Evolutionary conservation across 2,888 invertebrate species (phyloP), one percentile per base, ranked within the genome.

Genomic region (Brenthis hecate): DNA sequence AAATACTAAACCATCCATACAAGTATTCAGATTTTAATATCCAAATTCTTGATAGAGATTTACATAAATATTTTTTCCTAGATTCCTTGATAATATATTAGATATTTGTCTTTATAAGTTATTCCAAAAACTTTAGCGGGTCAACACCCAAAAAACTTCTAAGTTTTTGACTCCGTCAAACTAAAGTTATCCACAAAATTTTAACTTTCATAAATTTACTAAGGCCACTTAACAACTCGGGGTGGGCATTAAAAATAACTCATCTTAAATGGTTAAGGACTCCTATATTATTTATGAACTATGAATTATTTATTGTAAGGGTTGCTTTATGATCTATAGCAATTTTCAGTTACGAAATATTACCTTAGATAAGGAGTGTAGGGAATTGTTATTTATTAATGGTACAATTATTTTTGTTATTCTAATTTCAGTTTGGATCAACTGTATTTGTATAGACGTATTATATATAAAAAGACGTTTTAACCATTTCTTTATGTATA

Each of bases 171-270:
- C 36, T 23, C 72, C 13, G 50, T 61, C 58, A 66, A 36, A 48
- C 36, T 51, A 57, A 55, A 48, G 32, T 60, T 66, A 28, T 28
- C 53, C 61, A 66, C 66, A 72, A 73, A 76, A 75, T 74, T 74
- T 76, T 72, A 72, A 75, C 73, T 73, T 75, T 73, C 74, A 75
- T 74, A 72, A 76, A 76, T 77, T 78, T 73, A 69, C 72, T 72
- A 76, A 72, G 67, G 69, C 70, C 69, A 65, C 68, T 73, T 63
- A 65, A 65, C 58, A 67, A 68, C 50, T 68, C 68, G 36, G 54
- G 69, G 63, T 58, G 54, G 56, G 66, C 58, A 65, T 66, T 65
- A 67, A 63, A 63, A 65, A 69, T 68, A 60, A 71, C 66, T 68
- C 64, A 64, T 68, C 60, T 67, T 61, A 69, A 69, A 63, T 53